Percentiles rank a stretch among this genome's conserved stretches.
These are phyloP conservation scores for Lordiphosa clarofinis DNA, from an alignment of 1,140 invertebrate genomes.

Conservation along the genomic window DNA sequence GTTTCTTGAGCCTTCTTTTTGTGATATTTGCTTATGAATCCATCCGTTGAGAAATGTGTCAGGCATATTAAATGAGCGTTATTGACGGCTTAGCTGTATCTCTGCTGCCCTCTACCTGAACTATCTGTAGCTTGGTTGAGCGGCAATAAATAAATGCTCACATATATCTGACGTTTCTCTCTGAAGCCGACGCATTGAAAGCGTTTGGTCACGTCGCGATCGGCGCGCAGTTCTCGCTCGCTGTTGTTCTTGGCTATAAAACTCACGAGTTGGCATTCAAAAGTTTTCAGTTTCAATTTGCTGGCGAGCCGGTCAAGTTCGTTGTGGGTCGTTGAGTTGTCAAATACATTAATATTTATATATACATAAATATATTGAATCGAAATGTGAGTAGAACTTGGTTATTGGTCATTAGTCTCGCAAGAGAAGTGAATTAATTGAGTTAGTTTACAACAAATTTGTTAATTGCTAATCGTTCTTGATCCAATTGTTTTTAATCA, in stretches of 20 bases:
- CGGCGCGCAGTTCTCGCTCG: background rate
- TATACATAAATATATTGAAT: background rate
- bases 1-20: conserved; percentile 13
- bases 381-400: conserved; percentile 28
- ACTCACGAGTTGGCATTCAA: conserved; percentile 40
- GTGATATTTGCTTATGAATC: conserved; percentile 29
- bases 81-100: conserved; percentile 11
- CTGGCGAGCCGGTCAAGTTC: conserved; percentile 42
- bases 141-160: conserved; percentile 47
- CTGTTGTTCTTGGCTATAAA: conserved; percentile 53
- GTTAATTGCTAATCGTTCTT: too few relatives aligned
- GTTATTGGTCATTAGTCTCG: conserved; percentile 13
- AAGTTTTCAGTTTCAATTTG: conserved; percentile 62
- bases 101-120: conserved; percentile 15
- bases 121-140: conserved; percentile 7
- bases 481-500: conserved; percentile 11
- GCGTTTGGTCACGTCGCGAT: conserved; percentile 7
- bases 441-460: conserved; percentile 5
- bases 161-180: conserved; percentile 43
- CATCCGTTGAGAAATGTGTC: conserved; percentile 39
- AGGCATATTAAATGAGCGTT: conserved; percentile 58
- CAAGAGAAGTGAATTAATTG: conserved; percentile 1
- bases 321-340: conserved; percentile 10
- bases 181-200: background rate
- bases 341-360: conserved; percentile 9